Evolutionary conservation across 1,140 invertebrate genomes (phyloP).

Genomic region (Battus philenor): DNA sequence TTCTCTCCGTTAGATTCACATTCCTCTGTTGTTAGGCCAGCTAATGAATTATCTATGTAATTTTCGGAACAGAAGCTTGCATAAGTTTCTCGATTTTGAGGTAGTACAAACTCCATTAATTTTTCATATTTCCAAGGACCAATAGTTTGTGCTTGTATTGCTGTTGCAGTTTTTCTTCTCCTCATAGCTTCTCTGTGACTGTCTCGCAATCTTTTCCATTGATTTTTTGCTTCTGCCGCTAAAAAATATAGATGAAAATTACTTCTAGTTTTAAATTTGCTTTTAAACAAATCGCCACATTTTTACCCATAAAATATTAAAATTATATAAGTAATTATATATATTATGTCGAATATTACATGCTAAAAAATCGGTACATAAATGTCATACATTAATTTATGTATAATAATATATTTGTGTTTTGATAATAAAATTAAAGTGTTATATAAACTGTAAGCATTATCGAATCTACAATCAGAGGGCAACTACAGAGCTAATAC

Average conservation of each 20-base stretch:
- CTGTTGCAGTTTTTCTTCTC: conserved; percentile 22
- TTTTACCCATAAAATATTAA: too few relatives aligned
- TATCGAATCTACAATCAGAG: too few relatives aligned
- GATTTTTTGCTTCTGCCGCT: conserved; percentile 24
- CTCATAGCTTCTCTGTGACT: conserved; percentile 30
- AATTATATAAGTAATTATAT: too few relatives aligned
- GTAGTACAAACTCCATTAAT: conserved; percentile 25
- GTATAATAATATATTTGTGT: too few relatives aligned
- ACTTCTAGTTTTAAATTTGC: too few relatives aligned
- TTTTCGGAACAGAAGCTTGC: conserved; percentile 18
- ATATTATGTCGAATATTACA: too few relatives aligned
- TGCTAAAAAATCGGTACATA: too few relatives aligned
- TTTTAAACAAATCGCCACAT: too few relatives aligned
- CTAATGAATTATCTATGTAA: conserved; percentile 14
- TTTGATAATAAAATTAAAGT: too few relatives aligned
- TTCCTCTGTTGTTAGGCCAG: conserved; percentile 16
- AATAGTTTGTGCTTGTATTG: conserved; percentile 16
- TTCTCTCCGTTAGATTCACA: conserved; percentile 17
- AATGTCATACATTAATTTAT: too few relatives aligned
- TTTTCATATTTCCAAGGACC: conserved; percentile 28
- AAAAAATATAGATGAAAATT: neutral
- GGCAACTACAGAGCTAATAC: too few relatives aligned
- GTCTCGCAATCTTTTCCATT: conserved; percentile 33
- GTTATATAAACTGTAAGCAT: too few relatives aligned
- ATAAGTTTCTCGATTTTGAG: conserved; percentile 19